phyloP scores from a whole-genome alignment of 1,140 invertebrate species.

The Elysia chlorotica region DNA sequence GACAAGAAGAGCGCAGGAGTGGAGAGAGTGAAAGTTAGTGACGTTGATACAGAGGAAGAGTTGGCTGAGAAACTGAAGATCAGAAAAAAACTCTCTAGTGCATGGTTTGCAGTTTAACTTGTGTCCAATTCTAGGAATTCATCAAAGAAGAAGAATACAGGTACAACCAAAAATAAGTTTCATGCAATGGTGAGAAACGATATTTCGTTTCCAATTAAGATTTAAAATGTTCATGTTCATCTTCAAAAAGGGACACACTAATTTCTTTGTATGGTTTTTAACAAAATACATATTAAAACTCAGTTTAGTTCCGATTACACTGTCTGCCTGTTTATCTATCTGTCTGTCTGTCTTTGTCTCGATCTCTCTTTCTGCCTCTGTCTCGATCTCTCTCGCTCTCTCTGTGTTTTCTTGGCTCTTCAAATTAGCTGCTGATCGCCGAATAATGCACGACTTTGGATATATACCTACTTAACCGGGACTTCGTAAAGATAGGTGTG shows the following conservation, averaged over 20 bases:
- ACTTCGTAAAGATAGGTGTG: no score
- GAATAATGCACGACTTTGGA: no score
- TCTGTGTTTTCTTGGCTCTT: no score
- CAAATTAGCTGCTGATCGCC: no score
- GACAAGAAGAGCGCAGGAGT: neutral
- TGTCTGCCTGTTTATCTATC: neutral
- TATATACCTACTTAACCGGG: no score
- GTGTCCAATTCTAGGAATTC: no score
- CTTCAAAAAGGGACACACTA: neutral
- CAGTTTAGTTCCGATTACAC: neutral
- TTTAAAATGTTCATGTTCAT: neutral
- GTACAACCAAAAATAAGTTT: neutral
- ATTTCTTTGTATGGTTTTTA: neutral
- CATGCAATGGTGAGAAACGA: neutral
- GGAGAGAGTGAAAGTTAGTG: constrained; percentile 7
- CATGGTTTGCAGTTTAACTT: no score
- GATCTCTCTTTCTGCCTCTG: neutral
- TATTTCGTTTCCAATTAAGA: neutral
- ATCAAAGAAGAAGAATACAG: neutral
- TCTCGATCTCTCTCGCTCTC: neutral
- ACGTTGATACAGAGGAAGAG: neutral
- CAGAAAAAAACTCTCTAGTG: neutral
- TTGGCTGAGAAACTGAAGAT: neutral
- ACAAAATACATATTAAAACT: no score
- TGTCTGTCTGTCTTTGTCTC: neutral